phyloP scores from a whole-genome alignment of 2,888 invertebrate genomes.

The Drosophila colorata region DNA sequence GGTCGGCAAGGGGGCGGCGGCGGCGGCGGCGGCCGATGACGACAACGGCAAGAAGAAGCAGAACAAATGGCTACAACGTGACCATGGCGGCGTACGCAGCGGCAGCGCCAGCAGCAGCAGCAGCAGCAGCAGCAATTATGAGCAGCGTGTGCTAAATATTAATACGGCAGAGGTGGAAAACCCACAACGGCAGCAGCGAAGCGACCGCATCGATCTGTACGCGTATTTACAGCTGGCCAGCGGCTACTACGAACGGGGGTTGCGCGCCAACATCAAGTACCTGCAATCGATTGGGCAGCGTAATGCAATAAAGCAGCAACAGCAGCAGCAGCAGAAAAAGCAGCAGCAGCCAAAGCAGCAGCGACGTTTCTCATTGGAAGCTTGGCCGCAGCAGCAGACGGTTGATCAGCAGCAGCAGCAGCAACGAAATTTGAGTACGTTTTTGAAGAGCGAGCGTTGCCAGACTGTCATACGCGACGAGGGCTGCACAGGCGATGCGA shows the following conservation, averaged over 20 bases:
- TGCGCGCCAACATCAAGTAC: constrained; percentile 83
- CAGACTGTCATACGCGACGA: constrained; percentile 20
- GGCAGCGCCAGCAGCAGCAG: constrained; percentile 21
- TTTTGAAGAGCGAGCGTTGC: constrained; percentile 49
- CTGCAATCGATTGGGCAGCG: constrained; percentile 83
- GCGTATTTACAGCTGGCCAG: constrained; percentile 81
- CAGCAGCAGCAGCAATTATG: constrained; percentile 53
- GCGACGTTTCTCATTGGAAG: constrained; percentile 37
- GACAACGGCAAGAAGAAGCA: no score
- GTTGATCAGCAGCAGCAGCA: constrained; percentile 30
- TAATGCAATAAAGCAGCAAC: constrained; percentile 69
- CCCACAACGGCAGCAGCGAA: constrained; percentile 55
- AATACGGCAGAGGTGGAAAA: constrained; percentile 57
- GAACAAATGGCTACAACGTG: constrained; percentile 11
- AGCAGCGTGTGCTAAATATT: constrained; percentile 68
- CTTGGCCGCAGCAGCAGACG: constrained; percentile 37
- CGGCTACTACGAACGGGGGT: constrained; percentile 83
- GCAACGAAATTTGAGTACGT: constrained; percentile 27
- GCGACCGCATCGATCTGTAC: constrained; percentile 56
- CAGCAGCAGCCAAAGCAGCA: constrained; percentile 22
- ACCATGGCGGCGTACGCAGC: constrained; percentile 14
- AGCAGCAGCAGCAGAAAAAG: constrained; percentile 38
- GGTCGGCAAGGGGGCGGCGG: neutral
- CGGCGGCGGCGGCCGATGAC: constrained; percentile 14
- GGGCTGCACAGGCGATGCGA: constrained; percentile 43